Evolutionary conservation across 1,140 invertebrate species (phyloP).

Genomic region (Brachionus rotundiformis): DNA sequence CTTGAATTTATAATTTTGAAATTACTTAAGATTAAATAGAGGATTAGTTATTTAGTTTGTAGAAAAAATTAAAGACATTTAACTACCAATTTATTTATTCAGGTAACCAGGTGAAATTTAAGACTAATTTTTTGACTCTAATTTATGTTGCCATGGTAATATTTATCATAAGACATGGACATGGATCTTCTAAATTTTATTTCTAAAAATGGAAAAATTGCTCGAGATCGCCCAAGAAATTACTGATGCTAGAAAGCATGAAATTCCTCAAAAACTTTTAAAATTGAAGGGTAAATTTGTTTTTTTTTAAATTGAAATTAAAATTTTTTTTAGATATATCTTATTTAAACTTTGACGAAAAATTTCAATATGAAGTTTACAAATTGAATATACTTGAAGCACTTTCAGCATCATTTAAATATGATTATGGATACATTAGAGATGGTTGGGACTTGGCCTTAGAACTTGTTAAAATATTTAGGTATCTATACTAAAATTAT

Average conservation of each 20-base stretch:
- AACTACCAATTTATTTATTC: too few species aligned
- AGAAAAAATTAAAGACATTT: not conserved
- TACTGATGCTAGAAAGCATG: slow-evolving; percentile 11
- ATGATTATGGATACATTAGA: slow-evolving; percentile 29
- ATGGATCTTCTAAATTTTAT: not conserved
- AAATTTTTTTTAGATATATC: not conserved
- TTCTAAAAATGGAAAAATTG: slow-evolving; percentile 28
- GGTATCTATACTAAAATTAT: too few species aligned
- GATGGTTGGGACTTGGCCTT: slow-evolving; percentile 16
- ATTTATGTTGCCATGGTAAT: not conserved
- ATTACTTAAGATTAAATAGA: too few species aligned
- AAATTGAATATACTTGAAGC: slow-evolving; percentile 34
- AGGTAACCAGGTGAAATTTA: not conserved
- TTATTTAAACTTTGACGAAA: not conserved
- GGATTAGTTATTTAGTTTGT: too few species aligned
- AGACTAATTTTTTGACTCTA: not conserved
- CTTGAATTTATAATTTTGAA: too few species aligned
- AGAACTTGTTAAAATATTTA: slow-evolving; percentile 38
- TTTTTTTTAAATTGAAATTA: not conserved
- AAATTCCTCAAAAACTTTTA: slow-evolving; percentile 28
- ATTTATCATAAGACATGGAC: not conserved
- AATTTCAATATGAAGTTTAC: slow-evolving; percentile 16
- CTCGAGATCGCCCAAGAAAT: slow-evolving; percentile 14
- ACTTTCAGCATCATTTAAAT: slow-evolving; percentile 19
- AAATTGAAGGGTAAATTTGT: slow-evolving; percentile 3